Evolutionary conservation across 2,888 invertebrate species (phyloP).

Genomic region (Tetranychus truncatus): DNA sequence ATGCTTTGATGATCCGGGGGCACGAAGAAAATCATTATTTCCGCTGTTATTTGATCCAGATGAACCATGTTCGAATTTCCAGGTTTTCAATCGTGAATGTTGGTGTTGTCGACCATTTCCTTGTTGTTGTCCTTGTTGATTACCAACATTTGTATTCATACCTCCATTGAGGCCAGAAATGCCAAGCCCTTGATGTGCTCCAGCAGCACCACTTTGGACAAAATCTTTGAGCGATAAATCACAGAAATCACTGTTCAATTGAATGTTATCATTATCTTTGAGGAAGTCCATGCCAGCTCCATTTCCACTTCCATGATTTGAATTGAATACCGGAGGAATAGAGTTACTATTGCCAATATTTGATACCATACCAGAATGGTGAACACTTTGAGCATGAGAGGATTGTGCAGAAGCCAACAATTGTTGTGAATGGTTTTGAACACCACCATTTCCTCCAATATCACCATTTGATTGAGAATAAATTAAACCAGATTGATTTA

Average conservation of each 20-base stretch:
- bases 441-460: background rate
- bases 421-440: background rate
- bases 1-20: constrained; percentile 49
- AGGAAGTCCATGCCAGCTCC: background rate
- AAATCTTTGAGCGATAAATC: constrained; percentile 51
- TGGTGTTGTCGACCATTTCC: background rate
- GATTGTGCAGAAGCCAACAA: constrained; percentile 7
- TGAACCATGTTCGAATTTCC: constrained; percentile 45
- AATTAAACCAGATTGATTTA: background rate
- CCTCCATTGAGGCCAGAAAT: background rate
- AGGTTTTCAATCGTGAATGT: constrained; percentile 31
- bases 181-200: background rate
- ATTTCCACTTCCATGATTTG: background rate
- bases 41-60: background rate
- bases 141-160: background rate
- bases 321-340: background rate
- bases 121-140: background rate
- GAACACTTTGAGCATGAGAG: constrained; percentile 3
- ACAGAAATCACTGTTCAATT: constrained; percentile 43
- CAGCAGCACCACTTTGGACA: background rate
- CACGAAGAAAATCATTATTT: constrained; percentile 61
- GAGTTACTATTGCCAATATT: background rate
- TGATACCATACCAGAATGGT: constrained; percentile 41
- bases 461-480: background rate
- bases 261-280: background rate